phyloP scores from a whole-genome alignment of 23 tunicate species.

The Ascidia mentula region DNA sequence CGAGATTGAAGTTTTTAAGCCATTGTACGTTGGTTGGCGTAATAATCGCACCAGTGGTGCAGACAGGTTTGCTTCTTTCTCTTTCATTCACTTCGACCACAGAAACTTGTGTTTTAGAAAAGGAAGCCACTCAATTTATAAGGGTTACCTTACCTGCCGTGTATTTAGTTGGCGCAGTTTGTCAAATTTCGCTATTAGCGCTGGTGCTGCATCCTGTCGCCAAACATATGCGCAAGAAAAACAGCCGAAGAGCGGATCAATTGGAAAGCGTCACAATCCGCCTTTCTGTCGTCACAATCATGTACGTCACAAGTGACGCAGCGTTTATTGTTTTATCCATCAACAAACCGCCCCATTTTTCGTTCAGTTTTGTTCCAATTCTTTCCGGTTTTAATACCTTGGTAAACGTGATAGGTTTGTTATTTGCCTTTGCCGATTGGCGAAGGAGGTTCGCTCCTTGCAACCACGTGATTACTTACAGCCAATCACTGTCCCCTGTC shows the following conservation, averaged over 20 bases:
- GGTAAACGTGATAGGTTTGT: not conserved
- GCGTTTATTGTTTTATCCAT: not conserved
- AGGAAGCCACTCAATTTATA: not conserved
- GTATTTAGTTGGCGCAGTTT: not conserved
- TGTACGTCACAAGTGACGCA: not conserved
- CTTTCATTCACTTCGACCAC: not conserved
- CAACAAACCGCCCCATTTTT: not conserved
- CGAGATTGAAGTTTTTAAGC: not conserved
- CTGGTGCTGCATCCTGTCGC: not conserved
- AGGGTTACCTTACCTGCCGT: not conserved
- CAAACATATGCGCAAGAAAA: not conserved
- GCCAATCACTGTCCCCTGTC: not conserved
- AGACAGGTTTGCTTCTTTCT: not conserved
- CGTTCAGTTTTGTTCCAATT: slow-evolving; percentile 5
- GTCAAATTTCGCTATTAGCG: not conserved
- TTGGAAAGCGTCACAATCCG: not conserved
- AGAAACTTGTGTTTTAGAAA: not conserved
- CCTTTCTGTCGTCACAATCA: not conserved
- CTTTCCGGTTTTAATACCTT: not conserved
- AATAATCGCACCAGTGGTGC: not conserved
- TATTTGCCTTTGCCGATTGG: slow-evolving; percentile 12
- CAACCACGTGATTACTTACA: not conserved
- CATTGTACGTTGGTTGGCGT: not conserved
- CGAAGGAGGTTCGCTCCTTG: not conserved
- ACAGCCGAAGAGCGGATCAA: not conserved